Conservation (phyloP, 1,140 invertebrate species). For the Paraescarpia echinospica region DNA sequence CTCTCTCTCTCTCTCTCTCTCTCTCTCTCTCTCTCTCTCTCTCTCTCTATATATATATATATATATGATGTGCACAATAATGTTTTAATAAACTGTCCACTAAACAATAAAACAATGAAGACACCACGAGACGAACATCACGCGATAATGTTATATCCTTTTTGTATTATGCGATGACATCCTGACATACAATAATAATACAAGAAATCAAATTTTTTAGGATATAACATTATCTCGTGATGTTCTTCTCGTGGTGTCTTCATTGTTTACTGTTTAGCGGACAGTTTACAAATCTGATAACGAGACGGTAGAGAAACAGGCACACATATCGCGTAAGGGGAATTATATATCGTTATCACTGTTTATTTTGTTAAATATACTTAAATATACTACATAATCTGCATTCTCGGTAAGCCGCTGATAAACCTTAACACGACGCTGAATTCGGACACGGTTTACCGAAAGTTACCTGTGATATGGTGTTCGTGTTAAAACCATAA, state of each 20-base stretch:
- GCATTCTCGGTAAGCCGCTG: not conserved
- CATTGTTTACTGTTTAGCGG: not conserved
- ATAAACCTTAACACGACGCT: not conserved
- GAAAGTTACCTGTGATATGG: not conserved
- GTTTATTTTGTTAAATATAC: not conserved
- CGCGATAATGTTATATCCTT: not conserved
- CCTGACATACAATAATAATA: too few relatives aligned
- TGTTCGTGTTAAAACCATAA: not conserved
- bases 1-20: too few relatives aligned
- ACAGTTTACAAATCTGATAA: not conserved
- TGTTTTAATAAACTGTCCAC: not conserved
- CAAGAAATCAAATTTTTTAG: too few relatives aligned
- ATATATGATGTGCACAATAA: too few relatives aligned
- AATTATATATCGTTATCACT: not conserved
- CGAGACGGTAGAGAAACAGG: not conserved
- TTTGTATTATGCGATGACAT: too few relatives aligned
- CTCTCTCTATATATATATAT: too few relatives aligned
- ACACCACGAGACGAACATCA: not conserved
- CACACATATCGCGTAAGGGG: not conserved
- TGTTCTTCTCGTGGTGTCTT: not conserved
- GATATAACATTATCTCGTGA: not conserved
- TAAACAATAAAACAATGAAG: not conserved
- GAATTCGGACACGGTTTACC: not conserved
- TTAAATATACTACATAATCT: not conserved
- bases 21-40: too few relatives aligned